A percentile compares a stretch with the other conserved stretches of the same genome.
Conservation (phyloP, 2,888 invertebrate species). For the Poecilus cupreus region DNA sequence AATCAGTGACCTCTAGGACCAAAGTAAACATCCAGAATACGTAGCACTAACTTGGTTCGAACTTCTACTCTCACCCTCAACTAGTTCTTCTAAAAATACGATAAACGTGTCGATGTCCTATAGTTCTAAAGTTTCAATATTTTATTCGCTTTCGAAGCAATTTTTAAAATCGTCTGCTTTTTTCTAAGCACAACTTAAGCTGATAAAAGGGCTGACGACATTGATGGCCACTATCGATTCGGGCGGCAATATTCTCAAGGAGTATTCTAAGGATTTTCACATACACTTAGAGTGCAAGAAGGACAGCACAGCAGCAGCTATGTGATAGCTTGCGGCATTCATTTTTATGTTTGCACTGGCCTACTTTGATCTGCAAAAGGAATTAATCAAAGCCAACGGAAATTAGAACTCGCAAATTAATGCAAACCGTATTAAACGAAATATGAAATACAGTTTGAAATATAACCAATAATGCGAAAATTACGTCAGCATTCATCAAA, state of each 20-base stretch:
- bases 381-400: background rate
- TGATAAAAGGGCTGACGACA: too few species aligned
- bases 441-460: background rate
- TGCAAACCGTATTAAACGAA: background rate
- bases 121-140: too few species aligned
- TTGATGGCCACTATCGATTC: background rate
- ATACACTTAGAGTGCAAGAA: background rate
- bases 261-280: background rate
- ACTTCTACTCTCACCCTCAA: too few species aligned
- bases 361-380: background rate
- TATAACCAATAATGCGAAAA: constrained; percentile 1
- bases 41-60: too few species aligned
- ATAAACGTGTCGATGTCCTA: too few species aligned
- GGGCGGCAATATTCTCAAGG: background rate
- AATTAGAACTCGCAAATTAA: background rate
- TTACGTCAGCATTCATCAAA: too few species aligned
- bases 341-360: background rate
- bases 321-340: background rate
- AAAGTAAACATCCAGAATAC: too few species aligned
- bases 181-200: too few species aligned
- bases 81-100: too few species aligned
- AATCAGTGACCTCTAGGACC: too few species aligned
- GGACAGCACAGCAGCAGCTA: background rate
- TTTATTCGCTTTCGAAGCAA: too few species aligned
- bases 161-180: too few species aligned